Base-by-base conservation (phyloP, 2,797 vertebrate species). In the Coilia nasus region DNA sequence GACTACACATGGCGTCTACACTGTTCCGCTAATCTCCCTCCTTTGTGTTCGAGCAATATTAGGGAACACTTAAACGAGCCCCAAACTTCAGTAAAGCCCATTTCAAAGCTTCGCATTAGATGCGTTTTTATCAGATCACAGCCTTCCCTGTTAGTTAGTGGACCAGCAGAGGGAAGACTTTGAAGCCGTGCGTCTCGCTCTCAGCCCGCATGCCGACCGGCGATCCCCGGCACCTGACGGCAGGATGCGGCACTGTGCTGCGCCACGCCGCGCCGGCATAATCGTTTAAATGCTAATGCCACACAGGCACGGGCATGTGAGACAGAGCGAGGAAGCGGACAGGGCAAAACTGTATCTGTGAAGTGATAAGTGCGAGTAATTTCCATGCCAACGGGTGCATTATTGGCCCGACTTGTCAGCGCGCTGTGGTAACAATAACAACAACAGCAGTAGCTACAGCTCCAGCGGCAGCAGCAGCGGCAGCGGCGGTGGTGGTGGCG, bases 261-360 rank as follows among this genome's bases (percentile, higher is more conserved):
- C 83, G 82, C 82, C 46, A 47, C 46, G 57, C 57, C 6, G 60
- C 9, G 28, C 64, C 10, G 25, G 25, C 85, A 64, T 91, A 91
- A 89, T 91, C 90, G 91, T 93, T 90, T 92, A 90, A 93, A 93
- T 93, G 92, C 92, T 93, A 94, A 94, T 93, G 90, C 92, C 89
- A 87, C 91, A 92, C 90, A 14, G 2, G 1, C 50, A 54, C 50
- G 14, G 50, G 50, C 85, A 87, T 90, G 88, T 4, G 14, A 82
- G 88, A n/a, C n/a, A 83, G 47, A 82, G 89, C 81, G 57, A 62
- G 31, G 57, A 35, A 11, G 7, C 50, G 23, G 10, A 57, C 50
- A 19, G 23, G 85, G 84, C 84, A 54, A 54, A 54, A 54, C 7
- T 83, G 86, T 91, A 91, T 92, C 86, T 84, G 86, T 91, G 88